phyloP scores from a whole-genome alignment of 2,888 invertebrate species.

The Lomographa bimaculata region DNA sequence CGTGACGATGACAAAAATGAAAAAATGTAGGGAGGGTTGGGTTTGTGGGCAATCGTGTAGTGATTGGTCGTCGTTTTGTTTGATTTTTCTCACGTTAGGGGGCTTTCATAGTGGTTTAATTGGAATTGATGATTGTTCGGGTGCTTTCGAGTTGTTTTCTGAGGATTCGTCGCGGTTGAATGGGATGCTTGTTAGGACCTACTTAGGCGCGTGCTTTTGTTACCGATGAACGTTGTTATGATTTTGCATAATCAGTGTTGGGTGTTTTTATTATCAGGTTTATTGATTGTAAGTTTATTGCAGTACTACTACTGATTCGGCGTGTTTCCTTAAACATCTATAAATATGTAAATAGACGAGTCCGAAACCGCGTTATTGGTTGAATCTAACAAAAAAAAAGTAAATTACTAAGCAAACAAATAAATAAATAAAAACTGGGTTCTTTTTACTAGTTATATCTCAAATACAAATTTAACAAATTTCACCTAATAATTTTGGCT shows the following conservation, averaged over 20 bases:
- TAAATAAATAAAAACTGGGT: too few species aligned
- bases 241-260: too few species aligned
- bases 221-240: not conserved
- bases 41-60: constrained; percentile 61
- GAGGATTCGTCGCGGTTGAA: constrained; percentile 40
- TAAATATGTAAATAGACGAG: too few species aligned
- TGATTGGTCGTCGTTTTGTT: constrained; percentile 67
- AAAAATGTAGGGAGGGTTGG: constrained; percentile 44
- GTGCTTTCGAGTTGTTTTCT: constrained; percentile 44
- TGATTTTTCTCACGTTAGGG: constrained; percentile 75
- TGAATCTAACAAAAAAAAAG: too few species aligned
- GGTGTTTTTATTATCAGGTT: constrained; percentile 2
- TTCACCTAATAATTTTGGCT: too few species aligned
- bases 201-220: constrained; percentile 20
- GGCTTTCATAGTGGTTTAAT: constrained; percentile 66
- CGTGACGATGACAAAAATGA: constrained; percentile 63
- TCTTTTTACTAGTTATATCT: too few species aligned
- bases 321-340: not conserved
- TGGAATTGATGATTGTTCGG: constrained; percentile 74
- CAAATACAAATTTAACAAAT: too few species aligned
- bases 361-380: too few species aligned
- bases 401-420: too few species aligned
- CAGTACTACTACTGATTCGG: not conserved
- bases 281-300: not conserved
- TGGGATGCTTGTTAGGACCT: constrained; percentile 29